Evolutionary conservation across 2,797 vertebrate species (phyloP), one percentile per base, ranked within the genome.

Genomic region (Rhynchotus rufescens): DNA sequence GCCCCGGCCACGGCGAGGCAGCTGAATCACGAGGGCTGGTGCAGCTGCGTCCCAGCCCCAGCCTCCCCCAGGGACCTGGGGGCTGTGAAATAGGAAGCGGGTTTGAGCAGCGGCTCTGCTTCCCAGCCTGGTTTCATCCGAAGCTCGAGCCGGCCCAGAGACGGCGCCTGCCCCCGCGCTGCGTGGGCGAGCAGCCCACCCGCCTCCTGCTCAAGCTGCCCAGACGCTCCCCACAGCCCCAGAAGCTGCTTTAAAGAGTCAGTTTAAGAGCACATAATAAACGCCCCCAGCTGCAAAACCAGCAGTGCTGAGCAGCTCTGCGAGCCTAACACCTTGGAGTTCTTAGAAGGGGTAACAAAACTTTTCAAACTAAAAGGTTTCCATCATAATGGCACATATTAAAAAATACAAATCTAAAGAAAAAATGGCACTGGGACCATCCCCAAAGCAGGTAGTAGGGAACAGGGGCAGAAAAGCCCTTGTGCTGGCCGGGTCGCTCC

Each of bases 371-470:
- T 88, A 54, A 23, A 7, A n/a, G 10, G 28, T 9, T 47, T 64
- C 17, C 1, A 4, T 20, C 32, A 16, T 65, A 34, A 8, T 52
- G 65, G 20, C 20, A 0, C 5, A 5, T 16, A 1, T 2, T 10
- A 28, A 54, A 54, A 54, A 30, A 19, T 17, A n/a, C 30, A 12
- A 13, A 1, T 25, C 57, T 57, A 52, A 28, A 61, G 72, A 15
- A 52, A 52, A 52, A 15, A 8, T 4, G 10, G 6, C 2, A 0
- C 6, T 30, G 80, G 85, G 56, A 49, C 67, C 32, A 7, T 30
- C 26, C 3, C 32, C 1, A 2, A 30, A 7, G 4, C 0, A 30
- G 44, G 20, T 19, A 36, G 52, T 59, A 54, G 69, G 69, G 47
- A n/a, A 23, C 12, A n/a, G 1, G 16, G 2, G 75, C 49, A 85